Base-by-base conservation (phyloP, 2,113 vertebrate species). In the Leptobrachium ailaonicum region DNA sequence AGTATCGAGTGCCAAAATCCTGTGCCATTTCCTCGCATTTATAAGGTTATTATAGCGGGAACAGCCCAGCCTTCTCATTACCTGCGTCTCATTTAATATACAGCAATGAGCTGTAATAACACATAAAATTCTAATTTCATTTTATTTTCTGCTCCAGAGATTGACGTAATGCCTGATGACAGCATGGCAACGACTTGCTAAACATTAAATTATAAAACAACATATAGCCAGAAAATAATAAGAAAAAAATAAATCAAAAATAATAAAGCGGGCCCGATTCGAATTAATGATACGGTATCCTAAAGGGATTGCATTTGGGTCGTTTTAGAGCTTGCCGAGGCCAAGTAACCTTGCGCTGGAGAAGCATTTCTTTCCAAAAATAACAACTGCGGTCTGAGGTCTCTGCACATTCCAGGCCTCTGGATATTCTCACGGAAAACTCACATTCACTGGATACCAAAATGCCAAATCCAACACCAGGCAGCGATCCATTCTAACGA, bases 221-320 rank as follows among this genome's bases (percentile, higher is more conserved):
- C 42, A 7, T 58, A 66, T 42, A 66, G 42, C 1, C 13, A 75
- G 47, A 12, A 4, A 63, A n/a, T 66, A 66, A 76, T 67, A 77
- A 32, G 20, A 32, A 32, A 32, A 32, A 32, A 32, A 32, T 32
- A 32, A 32, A 32, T 32, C 20, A 32, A 32, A 32, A 32, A 32
- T 32, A 32, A 32, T 32, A 32, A 32, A 32, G 20, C 20, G 0
- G 20, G 20, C 20, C 20, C 20, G 64, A 76, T 76, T 75, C 47
- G 66, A 58, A 69, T 43, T 77, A 77, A 77, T 77, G 71, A 47
- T 60, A 62, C 2, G 41, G 53, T 77, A 77, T 77, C 75, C 76
- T 77, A 66, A 13, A 77, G 76, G 76, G 76, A 71, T 77, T 70
- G 62, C 8, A 40, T 62, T 58, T 70, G 66, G 12, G 67, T 53